phyloP scores from a whole-genome alignment of 2,113 vertebrate species.

The Salminus brasiliensis region DNA sequence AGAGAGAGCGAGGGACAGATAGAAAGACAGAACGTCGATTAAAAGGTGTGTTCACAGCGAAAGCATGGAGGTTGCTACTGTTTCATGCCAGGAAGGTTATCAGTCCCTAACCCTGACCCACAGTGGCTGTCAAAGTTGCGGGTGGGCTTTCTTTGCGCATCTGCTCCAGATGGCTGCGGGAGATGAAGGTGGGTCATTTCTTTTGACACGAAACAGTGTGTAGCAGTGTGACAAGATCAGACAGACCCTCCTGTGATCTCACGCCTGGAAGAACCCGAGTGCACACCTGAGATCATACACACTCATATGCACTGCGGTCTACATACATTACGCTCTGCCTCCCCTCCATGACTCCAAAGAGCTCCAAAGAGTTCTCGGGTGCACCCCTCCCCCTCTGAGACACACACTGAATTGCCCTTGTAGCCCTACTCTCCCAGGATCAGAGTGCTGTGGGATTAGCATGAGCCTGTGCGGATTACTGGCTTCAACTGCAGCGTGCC shows the following conservation, averaged over 20 bases:
- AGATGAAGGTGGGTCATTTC: slow-evolving; percentile 18
- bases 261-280: slow-evolving; percentile 13
- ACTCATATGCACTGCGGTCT: slow-evolving; percentile 19
- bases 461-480: slow-evolving; percentile 37
- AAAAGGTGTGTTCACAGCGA: slow-evolving; percentile 8
- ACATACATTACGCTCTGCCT: slow-evolving; percentile 55
- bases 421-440: not conserved
- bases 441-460: slow-evolving; percentile 25
- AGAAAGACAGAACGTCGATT: slow-evolving; percentile 5
- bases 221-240: slow-evolving; percentile 9
- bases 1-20: slow-evolving; percentile 5
- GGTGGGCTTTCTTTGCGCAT: slow-evolving; percentile 43
- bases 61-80: not conserved
- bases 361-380: slow-evolving; percentile 51
- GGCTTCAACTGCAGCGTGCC: not conserved
- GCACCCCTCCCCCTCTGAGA: slow-evolving; percentile 22
- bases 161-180: slow-evolving; percentile 30
- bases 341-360: slow-evolving; percentile 56
- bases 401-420: not conserved
- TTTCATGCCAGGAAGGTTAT: slow-evolving; percentile 15
- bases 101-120: not conserved
- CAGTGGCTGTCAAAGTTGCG: slow-evolving; percentile 6
- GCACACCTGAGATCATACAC: slow-evolving; percentile 26
- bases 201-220: slow-evolving; percentile 24
- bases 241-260: slow-evolving; percentile 35